Conservation (phyloP, 1,140 invertebrate genomes). For the Chlorops oryzae region DNA sequence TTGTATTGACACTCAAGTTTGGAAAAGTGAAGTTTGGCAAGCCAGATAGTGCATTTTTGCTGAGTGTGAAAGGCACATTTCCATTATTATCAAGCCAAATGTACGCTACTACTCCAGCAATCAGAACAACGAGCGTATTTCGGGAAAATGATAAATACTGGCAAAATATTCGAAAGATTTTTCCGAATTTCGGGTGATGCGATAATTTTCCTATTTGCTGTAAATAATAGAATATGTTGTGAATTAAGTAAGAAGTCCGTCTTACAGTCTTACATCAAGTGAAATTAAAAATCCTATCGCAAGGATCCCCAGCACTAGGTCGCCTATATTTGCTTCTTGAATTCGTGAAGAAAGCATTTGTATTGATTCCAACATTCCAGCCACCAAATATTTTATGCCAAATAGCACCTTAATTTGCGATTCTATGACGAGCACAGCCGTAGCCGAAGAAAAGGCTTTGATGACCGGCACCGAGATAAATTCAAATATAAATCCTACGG, state of each 20-base stretch:
- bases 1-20: conserved; percentile 53
- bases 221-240: neutral
- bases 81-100: conserved; percentile 34
- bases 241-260: neutral
- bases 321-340: conserved; percentile 57
- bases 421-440: conserved; percentile 84
- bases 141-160: conserved; percentile 57
- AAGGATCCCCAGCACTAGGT: conserved; percentile 62
- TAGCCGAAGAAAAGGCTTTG: conserved; percentile 89
- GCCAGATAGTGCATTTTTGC: conserved; percentile 55
- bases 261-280: conserved; percentile 56
- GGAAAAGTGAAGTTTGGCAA: conserved; percentile 60
- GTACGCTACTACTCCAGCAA: conserved; percentile 62
- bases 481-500: conserved; percentile 78
- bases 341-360: conserved; percentile 60
- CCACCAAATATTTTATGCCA: conserved; percentile 68
- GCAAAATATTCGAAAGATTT: conserved; percentile 40
- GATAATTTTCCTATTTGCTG: conserved; percentile 12
- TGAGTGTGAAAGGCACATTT: conserved; percentile 28
- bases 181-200: conserved; percentile 38
- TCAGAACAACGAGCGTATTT: conserved; percentile 72
- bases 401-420: conserved; percentile 82
- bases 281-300: conserved; percentile 66
- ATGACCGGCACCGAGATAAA: conserved; percentile 94
- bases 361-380: conserved; percentile 67